phyloP scores from a whole-genome alignment of 2,797 vertebrate genomes.

The Benthosema pterotum region DNA sequence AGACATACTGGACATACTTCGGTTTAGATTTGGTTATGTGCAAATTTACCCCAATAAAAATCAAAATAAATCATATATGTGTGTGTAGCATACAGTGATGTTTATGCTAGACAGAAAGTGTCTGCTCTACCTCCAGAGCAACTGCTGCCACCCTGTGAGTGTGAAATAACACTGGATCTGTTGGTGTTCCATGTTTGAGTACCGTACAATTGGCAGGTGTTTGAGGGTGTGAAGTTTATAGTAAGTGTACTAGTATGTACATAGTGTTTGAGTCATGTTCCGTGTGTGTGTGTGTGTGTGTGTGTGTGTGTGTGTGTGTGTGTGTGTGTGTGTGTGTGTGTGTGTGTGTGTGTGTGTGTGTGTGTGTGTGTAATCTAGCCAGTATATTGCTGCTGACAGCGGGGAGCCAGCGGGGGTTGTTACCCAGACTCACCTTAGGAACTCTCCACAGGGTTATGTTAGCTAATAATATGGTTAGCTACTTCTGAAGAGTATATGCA shows the following conservation, averaged over 20 bases:
- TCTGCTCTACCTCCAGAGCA: too few relatives aligned
- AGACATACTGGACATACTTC: too few relatives aligned
- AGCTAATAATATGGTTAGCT: not conserved
- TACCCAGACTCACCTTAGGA: not conserved
- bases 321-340: slow-evolving; percentile 7
- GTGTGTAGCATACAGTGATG: too few relatives aligned
- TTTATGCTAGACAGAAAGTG: too few relatives aligned
- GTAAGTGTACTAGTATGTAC: not conserved
- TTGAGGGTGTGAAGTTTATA: not conserved
- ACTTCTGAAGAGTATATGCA: too few relatives aligned
- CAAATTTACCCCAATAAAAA: too few relatives aligned
- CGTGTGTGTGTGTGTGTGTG: slow-evolving; percentile 3
- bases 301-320: not conserved
- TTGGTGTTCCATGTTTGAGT: too few relatives aligned
- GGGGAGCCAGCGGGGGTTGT: not conserved
- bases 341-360: not conserved
- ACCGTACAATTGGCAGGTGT: not conserved
- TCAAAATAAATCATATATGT: too few relatives aligned
- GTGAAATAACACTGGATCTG: too few relatives aligned
- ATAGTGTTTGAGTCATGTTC: not conserved
- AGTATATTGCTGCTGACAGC: not conserved
- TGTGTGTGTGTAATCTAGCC: not conserved
- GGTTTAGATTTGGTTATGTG: too few relatives aligned
- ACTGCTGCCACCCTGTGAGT: too few relatives aligned
- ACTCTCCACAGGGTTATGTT: not conserved